These are phyloP conservation scores for Ylistrum balloti DNA, from an alignment of 1,140 invertebrate species.

Conservation along the genomic window DNA sequence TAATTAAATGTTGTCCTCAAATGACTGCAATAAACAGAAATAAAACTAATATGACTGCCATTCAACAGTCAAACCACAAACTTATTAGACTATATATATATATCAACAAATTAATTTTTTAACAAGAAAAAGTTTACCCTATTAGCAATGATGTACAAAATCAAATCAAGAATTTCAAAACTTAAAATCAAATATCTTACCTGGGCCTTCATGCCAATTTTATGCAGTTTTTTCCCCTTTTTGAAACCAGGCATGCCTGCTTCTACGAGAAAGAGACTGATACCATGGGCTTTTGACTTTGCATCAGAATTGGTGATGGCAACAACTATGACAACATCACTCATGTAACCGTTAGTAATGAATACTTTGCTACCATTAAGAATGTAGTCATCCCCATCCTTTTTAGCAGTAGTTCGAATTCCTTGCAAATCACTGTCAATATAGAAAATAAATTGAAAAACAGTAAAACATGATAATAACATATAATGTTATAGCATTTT, in stretches of 20 bases:
- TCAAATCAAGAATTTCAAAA: too few species aligned
- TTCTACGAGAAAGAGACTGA: constrained; percentile 84
- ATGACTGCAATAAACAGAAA: too few species aligned
- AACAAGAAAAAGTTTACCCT: too few species aligned
- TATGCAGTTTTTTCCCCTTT: constrained; percentile 83
- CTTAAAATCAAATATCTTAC: constrained; percentile 67
- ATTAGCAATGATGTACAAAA: too few species aligned
- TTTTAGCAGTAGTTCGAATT: constrained; percentile 82
- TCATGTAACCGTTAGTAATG: constrained; percentile 84
- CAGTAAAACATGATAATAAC: too few species aligned
- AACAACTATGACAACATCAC: constrained; percentile 83
- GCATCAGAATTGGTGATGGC: constrained; percentile 82
- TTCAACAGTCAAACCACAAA: too few species aligned
- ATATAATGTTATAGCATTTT: too few species aligned
- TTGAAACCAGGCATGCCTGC: constrained; percentile 83
- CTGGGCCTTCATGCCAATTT: constrained; percentile 83
- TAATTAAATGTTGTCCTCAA: too few species aligned
- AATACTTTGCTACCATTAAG: constrained; percentile 84
- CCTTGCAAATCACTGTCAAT: constrained; percentile 83
- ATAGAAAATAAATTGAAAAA: neutral
- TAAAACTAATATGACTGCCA: too few species aligned
- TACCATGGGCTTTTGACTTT: constrained; percentile 83
- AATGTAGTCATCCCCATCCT: constrained; percentile 83
- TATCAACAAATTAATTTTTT: too few species aligned
- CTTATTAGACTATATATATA: too few species aligned